Evolutionary conservation across 2,113 vertebrate genomes (phyloP).

Genomic region (Rissa tridactyla): DNA sequence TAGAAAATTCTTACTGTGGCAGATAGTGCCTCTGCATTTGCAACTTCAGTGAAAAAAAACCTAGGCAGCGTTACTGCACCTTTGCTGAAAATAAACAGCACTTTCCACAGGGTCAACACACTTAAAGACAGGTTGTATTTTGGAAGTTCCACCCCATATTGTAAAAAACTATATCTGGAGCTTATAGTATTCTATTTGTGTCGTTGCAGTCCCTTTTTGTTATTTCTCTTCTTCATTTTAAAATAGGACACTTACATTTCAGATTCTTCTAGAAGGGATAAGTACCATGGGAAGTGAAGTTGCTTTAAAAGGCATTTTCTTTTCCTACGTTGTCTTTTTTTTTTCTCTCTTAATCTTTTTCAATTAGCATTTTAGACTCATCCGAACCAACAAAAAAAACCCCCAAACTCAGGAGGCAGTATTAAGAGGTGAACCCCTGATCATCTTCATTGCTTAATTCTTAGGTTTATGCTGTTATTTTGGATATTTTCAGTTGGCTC

Average conservation of each 20-base stretch:
- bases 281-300: rapidly evolving
- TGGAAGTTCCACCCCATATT: not conserved
- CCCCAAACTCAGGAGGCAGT: not conserved
- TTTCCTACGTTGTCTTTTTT: not conserved
- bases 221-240: not conserved
- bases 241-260: not conserved
- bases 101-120: not conserved
- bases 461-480: not conserved
- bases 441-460: not conserved
- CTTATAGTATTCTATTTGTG: not conserved
- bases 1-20: not conserved
- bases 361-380: not conserved
- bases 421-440: not conserved
- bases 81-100: not conserved
- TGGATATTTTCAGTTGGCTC: not conserved
- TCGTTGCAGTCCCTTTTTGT: not conserved
- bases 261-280: not conserved
- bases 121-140: not conserved
- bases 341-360: not conserved
- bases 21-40: not conserved
- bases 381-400: not conserved
- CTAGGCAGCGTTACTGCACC: not conserved
- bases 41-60: not conserved
- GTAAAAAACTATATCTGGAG: not conserved
- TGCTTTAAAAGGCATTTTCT: not conserved